Percentiles rank a stretch among this genome's conserved stretches.
Evolutionary conservation across 1,140 invertebrate species (phyloP).

Genomic region (Trachymyrmex septentrionalis): DNA sequence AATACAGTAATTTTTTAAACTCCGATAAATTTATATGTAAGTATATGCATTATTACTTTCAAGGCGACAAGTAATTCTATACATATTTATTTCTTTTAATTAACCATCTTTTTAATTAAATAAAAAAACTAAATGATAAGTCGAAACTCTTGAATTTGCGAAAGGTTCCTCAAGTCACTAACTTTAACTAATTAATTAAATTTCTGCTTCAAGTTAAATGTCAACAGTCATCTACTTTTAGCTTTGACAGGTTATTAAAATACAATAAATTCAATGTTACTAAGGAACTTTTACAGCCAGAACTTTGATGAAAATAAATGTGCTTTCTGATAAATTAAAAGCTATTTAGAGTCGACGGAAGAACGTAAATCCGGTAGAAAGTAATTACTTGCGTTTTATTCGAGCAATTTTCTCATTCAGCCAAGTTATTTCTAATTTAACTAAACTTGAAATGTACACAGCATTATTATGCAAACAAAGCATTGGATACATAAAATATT

Average conservation of each 20-base stretch:
- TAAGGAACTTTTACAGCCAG: conserved; percentile 22
- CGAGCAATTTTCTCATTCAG: conserved; percentile 36
- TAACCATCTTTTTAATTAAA: background rate
- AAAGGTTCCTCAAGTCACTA: conserved; percentile 45
- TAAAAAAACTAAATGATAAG: background rate
- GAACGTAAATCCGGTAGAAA: conserved; percentile 48
- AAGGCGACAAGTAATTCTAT: background rate
- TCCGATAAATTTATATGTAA: background rate
- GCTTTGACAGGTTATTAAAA: conserved; percentile 62
- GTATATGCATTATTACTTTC: background rate
- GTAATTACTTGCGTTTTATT: conserved; percentile 49
- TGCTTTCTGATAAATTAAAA: conserved; percentile 55
- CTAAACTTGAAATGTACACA: conserved; percentile 16
- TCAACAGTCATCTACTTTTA: conserved; percentile 38
- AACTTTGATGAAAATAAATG: conserved; percentile 58
- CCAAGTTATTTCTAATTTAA: conserved; percentile 31
- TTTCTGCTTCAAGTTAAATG: conserved; percentile 42
- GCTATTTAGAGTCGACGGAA: conserved; percentile 38
- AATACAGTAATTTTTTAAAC: background rate
- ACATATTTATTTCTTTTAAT: conserved; percentile 6
- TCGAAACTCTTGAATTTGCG: conserved; percentile 53
- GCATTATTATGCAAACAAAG: background rate
- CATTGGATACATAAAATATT: conserved; percentile 8
- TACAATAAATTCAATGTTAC: conserved; percentile 52
- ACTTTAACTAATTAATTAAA: conserved; percentile 73